These are phyloP conservation scores for Triops cancriformis DNA, from an alignment of 1,140 invertebrate genomes.

Conservation along the genomic window DNA sequence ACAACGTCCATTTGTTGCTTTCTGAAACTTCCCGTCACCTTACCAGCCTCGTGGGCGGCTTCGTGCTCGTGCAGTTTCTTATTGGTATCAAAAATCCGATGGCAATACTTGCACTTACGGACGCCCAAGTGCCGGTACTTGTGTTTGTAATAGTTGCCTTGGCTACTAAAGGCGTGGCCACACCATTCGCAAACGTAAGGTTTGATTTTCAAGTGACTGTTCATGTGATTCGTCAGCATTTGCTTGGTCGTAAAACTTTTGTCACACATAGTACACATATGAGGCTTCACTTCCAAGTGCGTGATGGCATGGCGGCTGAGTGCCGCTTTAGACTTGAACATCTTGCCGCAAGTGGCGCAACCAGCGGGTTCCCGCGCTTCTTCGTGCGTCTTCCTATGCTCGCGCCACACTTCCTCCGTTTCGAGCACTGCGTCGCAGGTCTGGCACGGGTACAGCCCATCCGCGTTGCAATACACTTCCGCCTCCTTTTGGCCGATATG, in stretches of 20 bases:
- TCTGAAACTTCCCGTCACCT: not conserved
- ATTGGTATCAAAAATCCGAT: not conserved
- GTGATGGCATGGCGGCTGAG: not conserved
- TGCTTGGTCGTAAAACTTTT: not conserved
- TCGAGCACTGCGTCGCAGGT: not conserved
- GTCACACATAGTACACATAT: not conserved
- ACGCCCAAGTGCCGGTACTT: constrained; percentile 7
- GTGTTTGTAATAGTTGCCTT: not conserved
- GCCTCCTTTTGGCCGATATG: not conserved
- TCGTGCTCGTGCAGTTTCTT: not conserved
- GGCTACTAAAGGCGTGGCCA: not conserved
- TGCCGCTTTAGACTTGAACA: not conserved
- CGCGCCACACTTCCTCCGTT: not conserved
- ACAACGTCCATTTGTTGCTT: not conserved
- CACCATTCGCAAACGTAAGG: not conserved
- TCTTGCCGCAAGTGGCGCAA: not conserved
- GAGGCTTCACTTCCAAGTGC: not conserved
- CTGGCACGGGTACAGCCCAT: not conserved
- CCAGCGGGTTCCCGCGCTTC: not conserved
- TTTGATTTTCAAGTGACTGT: not conserved
- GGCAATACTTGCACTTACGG: not conserved
- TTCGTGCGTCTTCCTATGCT: not conserved
- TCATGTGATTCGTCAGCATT: constrained; percentile 2
- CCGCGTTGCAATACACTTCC: not conserved
- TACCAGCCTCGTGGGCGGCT: not conserved